A percentile compares a stretch with the other conserved stretches of the same genome.
Evolutionary conservation across 1,140 invertebrate genomes (phyloP).

Genomic region (Caligus rogercresseyi): DNA sequence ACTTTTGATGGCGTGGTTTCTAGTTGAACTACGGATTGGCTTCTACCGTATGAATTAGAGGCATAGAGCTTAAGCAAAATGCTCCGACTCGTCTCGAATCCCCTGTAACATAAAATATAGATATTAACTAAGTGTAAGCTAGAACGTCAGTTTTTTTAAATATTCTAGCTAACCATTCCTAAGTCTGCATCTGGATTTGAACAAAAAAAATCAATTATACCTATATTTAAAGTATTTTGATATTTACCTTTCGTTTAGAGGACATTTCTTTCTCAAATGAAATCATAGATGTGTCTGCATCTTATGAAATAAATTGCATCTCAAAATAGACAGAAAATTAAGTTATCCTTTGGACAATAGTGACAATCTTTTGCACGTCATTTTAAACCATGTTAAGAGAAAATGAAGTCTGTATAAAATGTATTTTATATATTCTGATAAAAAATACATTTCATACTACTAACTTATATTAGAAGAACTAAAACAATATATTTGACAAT

Average conservation of each 20-base stretch:
- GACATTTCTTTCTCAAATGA: too few species aligned
- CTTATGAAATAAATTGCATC: too few species aligned
- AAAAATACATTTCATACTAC: too few species aligned
- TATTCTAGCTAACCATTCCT: too few species aligned
- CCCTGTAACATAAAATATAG: background rate
- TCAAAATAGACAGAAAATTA: background rate
- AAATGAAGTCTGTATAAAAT: too few species aligned
- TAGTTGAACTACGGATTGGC: slow-evolving; percentile 2
- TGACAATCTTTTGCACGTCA: too few species aligned
- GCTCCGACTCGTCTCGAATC: background rate
- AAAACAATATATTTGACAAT: too few species aligned
- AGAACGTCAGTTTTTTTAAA: background rate
- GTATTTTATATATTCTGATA: too few species aligned
- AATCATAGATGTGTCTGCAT: too few species aligned
- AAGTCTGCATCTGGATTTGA: too few species aligned
- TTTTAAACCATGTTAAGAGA: too few species aligned
- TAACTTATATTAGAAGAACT: too few species aligned
- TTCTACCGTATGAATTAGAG: slow-evolving; percentile 9
- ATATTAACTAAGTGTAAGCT: background rate
- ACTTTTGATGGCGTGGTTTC: slow-evolving; percentile 15
- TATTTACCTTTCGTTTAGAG: background rate
- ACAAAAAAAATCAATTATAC: background rate
- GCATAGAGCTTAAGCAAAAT: slow-evolving; percentile 2
- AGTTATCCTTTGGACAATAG: background rate
- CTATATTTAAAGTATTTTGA: background rate